Base-by-base conservation (phyloP, 2,888 invertebrate genomes). In the Exephanes ischioxanthus region DNA sequence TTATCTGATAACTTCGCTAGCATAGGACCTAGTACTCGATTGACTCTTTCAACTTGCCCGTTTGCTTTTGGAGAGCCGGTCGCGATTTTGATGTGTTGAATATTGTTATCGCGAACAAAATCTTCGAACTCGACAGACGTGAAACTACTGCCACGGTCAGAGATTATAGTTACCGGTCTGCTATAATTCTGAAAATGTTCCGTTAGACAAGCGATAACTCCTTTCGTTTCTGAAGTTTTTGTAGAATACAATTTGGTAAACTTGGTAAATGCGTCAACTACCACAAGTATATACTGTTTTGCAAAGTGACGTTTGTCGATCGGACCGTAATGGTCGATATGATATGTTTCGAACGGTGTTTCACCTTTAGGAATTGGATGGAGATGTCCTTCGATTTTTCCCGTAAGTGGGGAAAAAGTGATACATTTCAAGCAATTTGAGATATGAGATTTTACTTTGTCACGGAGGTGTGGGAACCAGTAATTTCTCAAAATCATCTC, bases 61-160 rank as follows among this genome's bases (percentile, higher is more conserved):
- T 92, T 92, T 0, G 91, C 89, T 63, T 89, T 84, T 6, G 91
- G 91, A 2, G 88, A 88, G 1, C 84, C 89, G 0, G 90, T 88
- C 6, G 91, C 91, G 6, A 91, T 88, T 72, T 85, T 77, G 5
- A 90, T 83, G 55, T 89, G 89, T 53, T 83, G 61, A 11, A 91
- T 87, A 14, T 72, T 76, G 11, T 73, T 51, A 3, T 87, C 85
- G 0, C 85, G 45, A 1, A 89, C 0, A 78, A 89, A 92, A 0
- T 88, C 83, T 45, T 85, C 82, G 72, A 92, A 92, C 22, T 81
- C 75, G 1, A 66, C 58, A 0, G 90, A 90, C 0, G 90, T 91
- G 76, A 92, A 91, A 71, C 88, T 86, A 9, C 87, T 88, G 4
- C 92, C 91, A 26, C 92, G 41, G 83, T 93, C 92, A 0, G 89